Evolutionary conservation across 2,113 vertebrate species (phyloP), one percentile per base, ranked within the genome.

Genomic region (Labeo catla): DNA sequence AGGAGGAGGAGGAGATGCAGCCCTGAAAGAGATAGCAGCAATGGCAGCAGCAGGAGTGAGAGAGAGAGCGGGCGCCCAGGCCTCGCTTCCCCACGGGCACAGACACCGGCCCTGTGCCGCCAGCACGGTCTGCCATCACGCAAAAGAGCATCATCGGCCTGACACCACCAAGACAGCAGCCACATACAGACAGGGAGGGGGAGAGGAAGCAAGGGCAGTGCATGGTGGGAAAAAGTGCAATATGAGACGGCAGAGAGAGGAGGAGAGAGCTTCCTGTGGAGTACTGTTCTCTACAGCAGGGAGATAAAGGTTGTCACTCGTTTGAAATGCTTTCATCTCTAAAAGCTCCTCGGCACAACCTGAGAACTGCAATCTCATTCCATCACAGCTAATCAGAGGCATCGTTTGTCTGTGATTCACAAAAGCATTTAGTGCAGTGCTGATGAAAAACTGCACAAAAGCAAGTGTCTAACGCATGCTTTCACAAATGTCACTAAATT

Each of bases 1-100:
- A 72, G 85, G 88, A 84, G 83, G 86, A 86, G 52, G 84, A 83
- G 94, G 95, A 88, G 94, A 89, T 88, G 85, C 93, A 88, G 76
- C 76, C 94, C 96, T 97, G 94, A 90, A 96, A 96, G 11, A 95
- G 92, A 90, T 81, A 93, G 90, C 16, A 89, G 88, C 57, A 88
- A 83, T 83, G 81, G 87, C 78, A 89, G 89, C 87, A 91, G 90
- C 91, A 89, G 89, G 84, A 90, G 90, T 89, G 87, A 88, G 90
- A 70, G 87, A 89, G 85, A 83, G 47, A 66, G 89, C 89, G 84
- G 68, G 21, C 82, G 6, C 83, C 81, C 78, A 15, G 82, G 12
- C 84, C 87, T 83, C 73, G 57, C 57, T 78, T 88, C 84, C 87
- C 84, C 86, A 87, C 39, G 68, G 50, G 59, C 45, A 84, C 86